Conservation (phyloP, 2,797 vertebrate species). For the Setipinna tenuifilis region DNA sequence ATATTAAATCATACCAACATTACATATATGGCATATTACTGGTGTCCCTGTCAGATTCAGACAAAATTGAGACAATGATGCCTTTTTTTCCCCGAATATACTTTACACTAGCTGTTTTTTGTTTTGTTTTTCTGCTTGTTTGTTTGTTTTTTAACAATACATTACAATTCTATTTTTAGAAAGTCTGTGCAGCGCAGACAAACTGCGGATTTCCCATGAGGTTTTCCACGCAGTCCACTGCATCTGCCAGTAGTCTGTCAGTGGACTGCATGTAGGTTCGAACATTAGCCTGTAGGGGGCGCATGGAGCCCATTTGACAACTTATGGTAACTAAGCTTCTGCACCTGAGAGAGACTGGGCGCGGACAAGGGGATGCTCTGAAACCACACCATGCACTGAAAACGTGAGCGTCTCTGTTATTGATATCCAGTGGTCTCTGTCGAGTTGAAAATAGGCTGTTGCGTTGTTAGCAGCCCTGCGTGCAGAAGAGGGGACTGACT, state of each 20-base stretch:
- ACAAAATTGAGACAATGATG: no score
- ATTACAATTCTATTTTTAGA: background rate
- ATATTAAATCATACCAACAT: no score
- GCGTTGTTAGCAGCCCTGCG: background rate
- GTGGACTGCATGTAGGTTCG: background rate
- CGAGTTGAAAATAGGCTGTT: background rate
- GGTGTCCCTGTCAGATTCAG: no score
- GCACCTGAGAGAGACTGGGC: background rate
- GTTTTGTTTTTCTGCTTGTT: no score
- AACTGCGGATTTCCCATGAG: no score
- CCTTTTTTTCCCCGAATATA: no score
- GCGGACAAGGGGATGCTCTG: conserved; percentile 13
- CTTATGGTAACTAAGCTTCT: background rate
- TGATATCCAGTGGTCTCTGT: conserved; percentile 1
- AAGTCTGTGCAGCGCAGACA: no score
- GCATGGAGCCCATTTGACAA: background rate
- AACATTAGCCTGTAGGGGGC: background rate
- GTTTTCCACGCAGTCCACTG: no score
- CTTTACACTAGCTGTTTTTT: background rate
- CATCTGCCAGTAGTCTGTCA: no score
- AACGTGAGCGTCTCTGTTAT: conserved; percentile 11
- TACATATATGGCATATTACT: no score
- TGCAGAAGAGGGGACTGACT: background rate
- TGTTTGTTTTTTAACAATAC: background rate
- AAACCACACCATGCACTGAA: background rate